A percentile compares a stretch with the other conserved stretches of the same genome.
These are phyloP conservation scores for Cryptocephalus primarius DNA, from an alignment of 2,888 invertebrate species.

Conservation along the genomic window DNA sequence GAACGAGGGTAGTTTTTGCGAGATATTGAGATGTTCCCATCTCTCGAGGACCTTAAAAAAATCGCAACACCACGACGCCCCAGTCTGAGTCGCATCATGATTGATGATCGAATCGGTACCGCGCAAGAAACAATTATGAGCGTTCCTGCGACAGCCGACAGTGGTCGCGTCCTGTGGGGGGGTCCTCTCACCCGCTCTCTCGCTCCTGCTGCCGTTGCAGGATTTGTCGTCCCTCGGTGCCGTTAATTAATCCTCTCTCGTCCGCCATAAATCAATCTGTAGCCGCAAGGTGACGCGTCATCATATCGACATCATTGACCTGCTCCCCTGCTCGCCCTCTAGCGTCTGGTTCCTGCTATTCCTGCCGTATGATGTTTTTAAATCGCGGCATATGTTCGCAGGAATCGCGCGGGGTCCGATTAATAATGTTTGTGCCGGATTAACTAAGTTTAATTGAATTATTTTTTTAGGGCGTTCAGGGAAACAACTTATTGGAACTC, in stretches of 20 bases:
- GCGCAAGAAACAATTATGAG: conserved; percentile 33
- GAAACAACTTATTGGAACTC: too few relatives aligned
- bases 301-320: conserved; percentile 40
- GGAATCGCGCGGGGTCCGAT: conserved; percentile 7
- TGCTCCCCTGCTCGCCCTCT: conserved; percentile 19
- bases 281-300: conserved; percentile 39
- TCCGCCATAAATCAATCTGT: conserved; percentile 37
- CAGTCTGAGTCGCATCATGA: conserved; percentile 10
- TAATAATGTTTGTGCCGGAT: conserved; percentile 3
- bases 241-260: conserved; percentile 33
- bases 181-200: neutral
- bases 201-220: conserved; percentile 19
- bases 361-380: conserved; percentile 19
- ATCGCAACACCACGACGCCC: too few relatives aligned
- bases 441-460: neutral
- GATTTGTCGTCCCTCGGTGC: conserved; percentile 28
- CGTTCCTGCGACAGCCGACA: conserved; percentile 27
- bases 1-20: too few relatives aligned
- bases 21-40: too few relatives aligned
- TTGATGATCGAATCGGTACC: conserved; percentile 29
- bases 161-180: conserved; percentile 15
- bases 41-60: too few relatives aligned
- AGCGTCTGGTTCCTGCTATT: conserved; percentile 4
- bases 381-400: conserved; percentile 22
- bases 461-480: too few relatives aligned